Evolutionary conservation across 2,113 vertebrate species (phyloP).

Genomic region (Pituophis catenifer): DNA sequence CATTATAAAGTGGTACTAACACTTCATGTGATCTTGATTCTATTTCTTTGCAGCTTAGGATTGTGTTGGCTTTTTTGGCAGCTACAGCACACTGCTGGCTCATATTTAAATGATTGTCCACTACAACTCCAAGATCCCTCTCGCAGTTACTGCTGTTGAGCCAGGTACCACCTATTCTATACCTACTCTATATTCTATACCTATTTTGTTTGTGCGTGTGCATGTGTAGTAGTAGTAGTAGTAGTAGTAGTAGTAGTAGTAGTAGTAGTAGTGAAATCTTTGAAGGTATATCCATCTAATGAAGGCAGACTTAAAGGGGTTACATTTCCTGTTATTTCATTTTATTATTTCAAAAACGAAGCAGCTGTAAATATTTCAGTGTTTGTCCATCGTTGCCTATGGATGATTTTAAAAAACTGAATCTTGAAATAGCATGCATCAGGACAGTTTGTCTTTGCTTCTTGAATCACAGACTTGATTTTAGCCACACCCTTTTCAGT

Average conservation of each 20-base stretch:
- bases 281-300: neutral
- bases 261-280: neutral
- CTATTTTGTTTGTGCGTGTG: neutral
- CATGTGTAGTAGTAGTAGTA: too few species aligned
- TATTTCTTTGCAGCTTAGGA: neutral
- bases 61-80: neutral
- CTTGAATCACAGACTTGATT: neutral
- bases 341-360: neutral
- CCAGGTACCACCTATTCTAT: neutral
- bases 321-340: neutral
- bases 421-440: neutral
- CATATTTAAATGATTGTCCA: neutral
- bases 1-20: neutral
- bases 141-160: neutral
- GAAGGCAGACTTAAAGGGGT: neutral
- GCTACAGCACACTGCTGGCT: neutral
- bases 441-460: neutral
- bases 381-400: neutral
- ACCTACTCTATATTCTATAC: neutral
- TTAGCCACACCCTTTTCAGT: neutral
- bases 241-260: neutral
- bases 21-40: neutral
- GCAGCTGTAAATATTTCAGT: neutral
- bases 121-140: neutral
- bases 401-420: neutral